Percentiles rank a stretch among this genome's conserved stretches.
These are phyloP conservation scores for Bellardia bayeri DNA, from an alignment of 2,888 invertebrate species.

Conservation along the genomic window DNA sequence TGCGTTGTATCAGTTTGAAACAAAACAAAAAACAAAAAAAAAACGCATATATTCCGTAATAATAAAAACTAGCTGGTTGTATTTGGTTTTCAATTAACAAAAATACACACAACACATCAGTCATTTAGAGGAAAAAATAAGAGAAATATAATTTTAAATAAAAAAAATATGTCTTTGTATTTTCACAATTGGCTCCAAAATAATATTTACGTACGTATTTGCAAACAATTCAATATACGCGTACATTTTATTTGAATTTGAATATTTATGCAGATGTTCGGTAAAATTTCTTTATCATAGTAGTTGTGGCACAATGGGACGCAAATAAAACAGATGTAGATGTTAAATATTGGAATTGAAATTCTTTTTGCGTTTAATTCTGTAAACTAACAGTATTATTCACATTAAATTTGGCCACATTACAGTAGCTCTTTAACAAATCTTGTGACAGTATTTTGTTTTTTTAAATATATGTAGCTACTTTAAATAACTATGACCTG, in stretches of 20 bases:
- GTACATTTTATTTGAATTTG: not conserved
- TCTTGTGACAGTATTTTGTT: no score
- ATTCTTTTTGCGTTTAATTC: no score
- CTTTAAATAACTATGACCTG: no score
- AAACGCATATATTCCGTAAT: not conserved
- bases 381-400: no score
- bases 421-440: no score
- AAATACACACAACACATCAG: not conserved
- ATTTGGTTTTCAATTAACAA: conserved; percentile 3
- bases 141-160: not conserved
- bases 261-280: conserved; percentile 4
- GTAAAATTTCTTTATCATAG: not conserved
- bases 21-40: not conserved
- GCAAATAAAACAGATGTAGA: no score
- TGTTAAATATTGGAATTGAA: no score
- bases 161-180: not conserved
- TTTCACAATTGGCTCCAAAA: not conserved
- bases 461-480: no score
- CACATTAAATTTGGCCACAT: no score
- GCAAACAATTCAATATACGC: not conserved
- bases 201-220: no score
- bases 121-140: not conserved
- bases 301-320: no score
- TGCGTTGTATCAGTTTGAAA: not conserved
- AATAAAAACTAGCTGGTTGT: not conserved